phyloP scores from a whole-genome alignment of 2,113 vertebrate genomes.

The Donacobius atricapilla region DNA sequence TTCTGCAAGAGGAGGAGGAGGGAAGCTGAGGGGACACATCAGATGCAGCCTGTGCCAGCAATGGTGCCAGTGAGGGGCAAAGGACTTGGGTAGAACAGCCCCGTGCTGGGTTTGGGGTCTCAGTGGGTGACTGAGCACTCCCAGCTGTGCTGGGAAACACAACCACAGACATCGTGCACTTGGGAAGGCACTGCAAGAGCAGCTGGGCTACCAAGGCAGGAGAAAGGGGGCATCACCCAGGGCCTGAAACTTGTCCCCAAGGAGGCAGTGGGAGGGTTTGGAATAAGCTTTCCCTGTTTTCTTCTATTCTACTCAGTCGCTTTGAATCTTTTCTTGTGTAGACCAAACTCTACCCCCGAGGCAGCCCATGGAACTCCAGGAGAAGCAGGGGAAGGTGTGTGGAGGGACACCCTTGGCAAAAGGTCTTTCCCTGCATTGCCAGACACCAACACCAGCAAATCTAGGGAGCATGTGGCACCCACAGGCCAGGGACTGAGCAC shows the following conservation, averaged over 20 bases:
- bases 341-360: background rate
- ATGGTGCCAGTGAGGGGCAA: background rate
- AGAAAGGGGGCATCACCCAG: background rate
- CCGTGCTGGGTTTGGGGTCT: background rate
- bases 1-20: background rate
- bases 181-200: background rate
- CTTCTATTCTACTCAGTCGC: background rate
- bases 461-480: fast-evolving
- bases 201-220: background rate
- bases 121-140: too few species aligned
- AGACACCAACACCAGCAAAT: background rate
- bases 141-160: background rate
- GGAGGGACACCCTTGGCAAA: background rate
- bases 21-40: background rate
- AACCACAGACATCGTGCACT: fast-evolving
- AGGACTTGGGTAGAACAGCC: background rate
- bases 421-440: background rate
- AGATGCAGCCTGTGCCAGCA: background rate
- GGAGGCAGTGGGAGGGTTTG: fast-evolving
- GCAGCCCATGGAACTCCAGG: background rate
- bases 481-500: fast-evolving
- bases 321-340: background rate
- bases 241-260: background rate
- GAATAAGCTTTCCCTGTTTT: background rate
- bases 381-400: fast-evolving